Percentiles rank a stretch among this genome's conserved stretches.
Conservation (phyloP, 2,888 invertebrate species). For the Melinaea menophilus region DNA sequence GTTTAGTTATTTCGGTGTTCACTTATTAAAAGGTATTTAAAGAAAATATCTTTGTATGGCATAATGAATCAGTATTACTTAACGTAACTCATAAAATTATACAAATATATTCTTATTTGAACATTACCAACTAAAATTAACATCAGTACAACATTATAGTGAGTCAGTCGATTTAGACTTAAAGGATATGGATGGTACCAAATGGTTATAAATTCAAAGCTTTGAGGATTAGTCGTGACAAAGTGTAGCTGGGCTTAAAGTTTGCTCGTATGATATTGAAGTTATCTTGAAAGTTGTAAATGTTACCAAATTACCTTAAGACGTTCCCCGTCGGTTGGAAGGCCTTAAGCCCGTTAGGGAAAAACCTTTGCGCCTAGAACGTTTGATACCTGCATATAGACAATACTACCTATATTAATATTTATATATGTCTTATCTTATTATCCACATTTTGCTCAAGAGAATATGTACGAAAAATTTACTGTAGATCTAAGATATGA, state of each 20-base stretch:
- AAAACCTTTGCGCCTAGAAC: constrained; percentile 12
- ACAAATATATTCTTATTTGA: not conserved
- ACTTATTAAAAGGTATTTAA: too few relatives aligned
- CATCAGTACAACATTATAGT: constrained; percentile 7
- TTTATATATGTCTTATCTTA: not conserved
- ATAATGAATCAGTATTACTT: constrained; percentile 1
- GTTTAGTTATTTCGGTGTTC: too few relatives aligned
- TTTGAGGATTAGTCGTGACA: constrained; percentile 36
- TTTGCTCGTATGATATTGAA: constrained; percentile 29
- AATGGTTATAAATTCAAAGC: constrained; percentile 35
- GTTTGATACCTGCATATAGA: not conserved
- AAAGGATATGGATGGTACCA: constrained; percentile 29
- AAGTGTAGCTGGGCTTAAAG: constrained; percentile 30
- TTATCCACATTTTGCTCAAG: not conserved
- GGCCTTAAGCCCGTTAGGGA: constrained; percentile 21
- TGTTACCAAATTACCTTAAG: constrained; percentile 33
- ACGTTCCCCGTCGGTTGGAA: constrained; percentile 31
- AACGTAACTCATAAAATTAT: not conserved
- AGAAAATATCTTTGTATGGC: too few relatives aligned
- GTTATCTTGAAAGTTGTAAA: constrained; percentile 33
- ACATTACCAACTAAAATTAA: not conserved
- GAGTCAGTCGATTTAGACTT: constrained; percentile 19
- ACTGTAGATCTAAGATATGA: not conserved
- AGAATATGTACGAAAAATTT: too few relatives aligned
- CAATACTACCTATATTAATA: not conserved